These are phyloP conservation scores for Gopherus evgoodei DNA, from an alignment of 2,113 vertebrate species.

Conservation along the genomic window DNA sequence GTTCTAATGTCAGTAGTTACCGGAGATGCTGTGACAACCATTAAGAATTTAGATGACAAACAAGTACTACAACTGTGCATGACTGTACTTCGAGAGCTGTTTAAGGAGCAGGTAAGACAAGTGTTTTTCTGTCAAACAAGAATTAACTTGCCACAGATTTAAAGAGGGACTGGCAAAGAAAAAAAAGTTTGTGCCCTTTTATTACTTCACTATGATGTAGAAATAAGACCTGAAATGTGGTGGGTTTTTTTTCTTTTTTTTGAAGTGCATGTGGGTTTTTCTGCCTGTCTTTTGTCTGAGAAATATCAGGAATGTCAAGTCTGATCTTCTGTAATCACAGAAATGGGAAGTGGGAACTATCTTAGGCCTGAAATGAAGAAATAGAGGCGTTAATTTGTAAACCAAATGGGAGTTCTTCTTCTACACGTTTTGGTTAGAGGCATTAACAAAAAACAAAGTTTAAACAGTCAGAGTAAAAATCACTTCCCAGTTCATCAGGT, in stretches of 20 bases:
- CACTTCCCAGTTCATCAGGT: background rate
- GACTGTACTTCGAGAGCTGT: slow-evolving; percentile 89
- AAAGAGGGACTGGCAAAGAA: background rate
- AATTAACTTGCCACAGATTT: background rate
- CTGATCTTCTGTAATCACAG: background rate
- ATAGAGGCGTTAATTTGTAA: background rate
- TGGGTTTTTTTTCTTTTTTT: background rate
- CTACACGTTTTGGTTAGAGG: background rate
- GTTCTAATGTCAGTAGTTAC: slow-evolving; percentile 96
- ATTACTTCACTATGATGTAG: background rate
- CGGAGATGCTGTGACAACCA: slow-evolving; percentile 87
- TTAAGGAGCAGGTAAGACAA: slow-evolving; percentile 92
- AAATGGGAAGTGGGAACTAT: background rate
- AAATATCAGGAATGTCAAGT: background rate
- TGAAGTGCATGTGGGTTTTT: background rate
- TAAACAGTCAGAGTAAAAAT: background rate
- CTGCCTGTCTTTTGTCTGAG: background rate
- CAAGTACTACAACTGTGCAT: slow-evolving; percentile 91
- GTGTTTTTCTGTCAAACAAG: background rate
- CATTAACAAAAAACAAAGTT: background rate
- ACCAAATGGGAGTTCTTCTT: background rate
- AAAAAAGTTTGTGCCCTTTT: background rate
- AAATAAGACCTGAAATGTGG: background rate
- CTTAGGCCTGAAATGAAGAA: background rate
- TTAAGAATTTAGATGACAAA: slow-evolving; percentile 88